Percentiles rank a stretch among this genome's conserved stretches.
These are phyloP conservation scores for Cryptocheilus praepositus DNA, from an alignment of 2,888 invertebrate genomes.

Conservation along the genomic window DNA sequence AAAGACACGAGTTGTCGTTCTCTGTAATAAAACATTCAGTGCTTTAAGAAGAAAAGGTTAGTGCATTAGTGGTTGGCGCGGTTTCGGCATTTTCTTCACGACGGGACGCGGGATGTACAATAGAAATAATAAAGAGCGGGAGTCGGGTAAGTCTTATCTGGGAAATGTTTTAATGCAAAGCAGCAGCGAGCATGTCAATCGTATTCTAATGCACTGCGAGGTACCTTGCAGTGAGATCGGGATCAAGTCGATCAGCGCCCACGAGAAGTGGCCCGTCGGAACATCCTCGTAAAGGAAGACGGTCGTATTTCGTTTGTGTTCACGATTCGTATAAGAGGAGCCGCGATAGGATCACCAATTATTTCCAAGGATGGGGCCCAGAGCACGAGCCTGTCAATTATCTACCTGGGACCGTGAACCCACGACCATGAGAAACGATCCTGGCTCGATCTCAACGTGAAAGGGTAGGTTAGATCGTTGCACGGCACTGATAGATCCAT, in stretches of 20 bases:
- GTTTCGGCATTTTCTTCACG: no score
- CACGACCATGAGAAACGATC: constrained; percentile 61
- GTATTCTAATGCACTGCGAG: constrained; percentile 34
- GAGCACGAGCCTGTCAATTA: constrained; percentile 69
- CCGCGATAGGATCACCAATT: constrained; percentile 70
- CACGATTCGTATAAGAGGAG: constrained; percentile 47
- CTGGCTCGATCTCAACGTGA: constrained; percentile 27
- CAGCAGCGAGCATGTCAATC: constrained; percentile 41
- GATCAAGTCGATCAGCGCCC: constrained; percentile 45
- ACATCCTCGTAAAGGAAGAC: constrained; percentile 31
- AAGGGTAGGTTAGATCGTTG: constrained; percentile 28
- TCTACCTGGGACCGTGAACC: constrained; percentile 54
- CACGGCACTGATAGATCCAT: constrained; percentile 45
- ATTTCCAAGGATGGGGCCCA: constrained; percentile 60
- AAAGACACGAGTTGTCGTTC: no score
- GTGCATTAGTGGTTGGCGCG: no score
- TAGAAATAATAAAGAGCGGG: background rate
- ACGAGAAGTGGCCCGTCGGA: constrained; percentile 24
- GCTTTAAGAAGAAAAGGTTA: no score
- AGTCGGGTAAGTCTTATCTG: constrained; percentile 51
- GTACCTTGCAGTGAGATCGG: constrained; percentile 57
- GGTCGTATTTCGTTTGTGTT: constrained; percentile 39
- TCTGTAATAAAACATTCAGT: no score
- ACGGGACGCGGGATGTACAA: no score
- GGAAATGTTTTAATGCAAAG: constrained; percentile 41